These are phyloP conservation scores for Peromyscus attwateri DNA, from an alignment of 2,797 vertebrate species.

Conservation along the genomic window DNA sequence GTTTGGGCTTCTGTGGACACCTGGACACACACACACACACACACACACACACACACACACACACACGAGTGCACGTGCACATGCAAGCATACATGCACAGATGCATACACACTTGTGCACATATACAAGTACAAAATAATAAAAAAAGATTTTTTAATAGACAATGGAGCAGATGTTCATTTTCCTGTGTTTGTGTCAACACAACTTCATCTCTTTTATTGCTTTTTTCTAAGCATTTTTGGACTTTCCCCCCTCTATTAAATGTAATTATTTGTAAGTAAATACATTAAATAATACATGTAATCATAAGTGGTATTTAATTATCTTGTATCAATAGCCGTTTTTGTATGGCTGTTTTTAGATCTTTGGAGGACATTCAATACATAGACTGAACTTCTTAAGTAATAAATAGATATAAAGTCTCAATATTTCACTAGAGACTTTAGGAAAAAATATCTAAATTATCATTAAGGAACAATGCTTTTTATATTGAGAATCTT, in stretches of 20 bases:
- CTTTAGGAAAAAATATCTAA: constrained; percentile 9
- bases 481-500: background rate
- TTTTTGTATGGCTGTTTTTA: background rate
- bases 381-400: background rate
- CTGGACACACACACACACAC: too few species aligned
- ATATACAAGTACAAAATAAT: background rate
- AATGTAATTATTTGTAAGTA: background rate
- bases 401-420: background rate
- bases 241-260: background rate
- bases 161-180: background rate
- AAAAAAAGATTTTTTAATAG: background rate
- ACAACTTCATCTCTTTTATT: background rate
- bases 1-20: background rate
- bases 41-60: background rate
- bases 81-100: too few species aligned
- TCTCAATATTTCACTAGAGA: background rate
- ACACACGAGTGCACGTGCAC: too few species aligned
- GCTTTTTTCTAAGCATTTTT: background rate
- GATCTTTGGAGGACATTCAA: background rate
- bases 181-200: background rate
- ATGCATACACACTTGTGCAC: too few species aligned
- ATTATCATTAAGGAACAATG: constrained; percentile 36
- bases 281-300: background rate
- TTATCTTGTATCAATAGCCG: background rate
- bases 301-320: background rate